Base-by-base conservation (phyloP, 2,797 vertebrate species). In the Sparus aurata region DNA sequence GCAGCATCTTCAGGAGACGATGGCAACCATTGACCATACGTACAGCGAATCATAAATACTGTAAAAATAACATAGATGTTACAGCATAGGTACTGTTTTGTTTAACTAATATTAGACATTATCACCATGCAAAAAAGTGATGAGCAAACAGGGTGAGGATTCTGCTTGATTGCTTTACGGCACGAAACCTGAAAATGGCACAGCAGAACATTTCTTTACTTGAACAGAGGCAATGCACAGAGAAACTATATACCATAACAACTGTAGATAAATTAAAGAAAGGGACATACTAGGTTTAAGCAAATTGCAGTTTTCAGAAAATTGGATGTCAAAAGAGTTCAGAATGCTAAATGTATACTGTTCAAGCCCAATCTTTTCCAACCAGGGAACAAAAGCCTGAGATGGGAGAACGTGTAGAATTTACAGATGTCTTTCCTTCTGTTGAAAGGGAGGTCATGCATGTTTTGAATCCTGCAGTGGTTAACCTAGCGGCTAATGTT, bases 1-100 rank as follows among this genome's bases (percentile, higher is more conserved):
- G 6, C 46, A 60, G 22, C 57, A 65, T 53, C 75, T 75, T 68
- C 43, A 74, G 27, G 58, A 81, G 57, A 58, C 3, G 18, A 60
- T n/a, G n/a, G 20, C 34, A 53, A 17, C 73, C 54, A 16, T 69
- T 20, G 59, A 59, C 52, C 43, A 72, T 53, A 52, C 54, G 64
- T 22, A 62, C 16, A 81, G 22, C 59, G n/a, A 13, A 54, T 27
- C 23, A 62, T n/a, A 45, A 47, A 53, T 11, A 67, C 16, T 11
- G 23, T 17, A 17, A 10, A 58, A 13, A 55, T 5, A 11, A 52
- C 34, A n/a, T 23, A 23, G 13, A 12, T 5, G 38, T 38, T 38
- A 54, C 5, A 15, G 3, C 15, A 2, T n/a, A 20, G 50, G 50
- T 52, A 4, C 43, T 45, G 12, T 22, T 17, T 25, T 3, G 15